Evolutionary conservation across 2,797 vertebrate species (phyloP), one percentile per base, ranked within the genome.

Genomic region (Chaetodon trifasciatus): DNA sequence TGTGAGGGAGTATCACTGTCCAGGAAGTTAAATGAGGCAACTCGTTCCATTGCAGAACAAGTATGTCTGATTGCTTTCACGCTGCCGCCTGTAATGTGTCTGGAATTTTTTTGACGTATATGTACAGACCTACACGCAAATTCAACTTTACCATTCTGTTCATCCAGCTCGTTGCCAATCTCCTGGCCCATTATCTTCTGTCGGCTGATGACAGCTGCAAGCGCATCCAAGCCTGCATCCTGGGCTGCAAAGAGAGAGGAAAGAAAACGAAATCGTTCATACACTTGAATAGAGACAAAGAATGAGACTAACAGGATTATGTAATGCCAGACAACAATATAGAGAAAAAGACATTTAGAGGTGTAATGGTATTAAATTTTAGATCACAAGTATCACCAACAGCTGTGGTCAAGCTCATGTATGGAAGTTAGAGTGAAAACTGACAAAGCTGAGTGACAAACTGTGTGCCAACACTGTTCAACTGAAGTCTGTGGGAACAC

Each of bases 151-250:
- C 98, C 98, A 0, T 98, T 99, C 50, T 99, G 98, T 74, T 99
- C 97, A 3, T 98, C 98, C 91, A 99, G 94, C 78, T 99, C 98
- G 4, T 98, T 99, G 78, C 98, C 97, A 49, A 99, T 99, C 70
- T 99, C 97, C 86, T 96, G 97, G 46, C 98, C 98, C 98, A 99
- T 99, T 50, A 96, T 96, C 83, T 99, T 99, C 84, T 99, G 98
- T 39, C 97, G 91, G 84, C 96, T 96, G 88, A 99, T 96, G 92
- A 99, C 96, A 1, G 96, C 96, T 57, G 97, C 96, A 5, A 99
- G 96, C n/a, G 96, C 97, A 42, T 99, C 97, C 0, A 99, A 94
- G 50, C 98, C 98, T 57, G 96, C 96, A 17, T 99, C 98, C 94
- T 99, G 98, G 57, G 95, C 98, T 99, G 92, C 47, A 92, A 73